Evolutionary conservation across 2,888 invertebrate species (phyloP).

Genomic region (Fissipunctia ypsillon): DNA sequence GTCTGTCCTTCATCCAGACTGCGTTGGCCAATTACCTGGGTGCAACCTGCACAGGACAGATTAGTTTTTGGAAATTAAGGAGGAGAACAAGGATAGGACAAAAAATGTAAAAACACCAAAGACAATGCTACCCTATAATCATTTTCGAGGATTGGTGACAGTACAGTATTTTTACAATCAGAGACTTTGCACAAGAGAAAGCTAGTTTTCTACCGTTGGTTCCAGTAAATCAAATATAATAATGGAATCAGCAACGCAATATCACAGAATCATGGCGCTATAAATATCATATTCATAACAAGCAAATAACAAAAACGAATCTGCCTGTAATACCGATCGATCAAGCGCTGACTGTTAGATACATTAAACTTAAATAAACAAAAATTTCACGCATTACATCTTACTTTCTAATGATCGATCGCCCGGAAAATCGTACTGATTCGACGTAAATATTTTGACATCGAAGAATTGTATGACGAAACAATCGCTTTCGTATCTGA

Average conservation of each 20-base stretch:
- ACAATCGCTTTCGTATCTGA: conserved; percentile 85
- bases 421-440: conserved; percentile 85
- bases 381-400: conserved; percentile 84
- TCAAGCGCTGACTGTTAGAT: conserved; percentile 68
- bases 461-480: conserved; percentile 86
- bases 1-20: neutral
- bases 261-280: conserved; percentile 45
- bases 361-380: conserved; percentile 82
- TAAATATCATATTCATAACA: conserved; percentile 57
- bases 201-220: neutral
- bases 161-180: neutral
- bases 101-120: neutral
- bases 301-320: conserved; percentile 63
- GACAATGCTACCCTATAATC: neutral
- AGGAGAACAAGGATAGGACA: neutral
- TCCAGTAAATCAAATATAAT: conserved; percentile 18
- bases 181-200: neutral
- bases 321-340: conserved; percentile 62
- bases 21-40: neutral
- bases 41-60: neutral
- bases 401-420: conserved; percentile 87
- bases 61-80: neutral
- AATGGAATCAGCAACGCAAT: conserved; percentile 34
- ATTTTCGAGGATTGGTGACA: neutral
- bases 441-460: conserved; percentile 89